phyloP scores from a whole-genome alignment of 53 echinoderm and acorn worm species.

The Patiria pectinifera region DNA sequence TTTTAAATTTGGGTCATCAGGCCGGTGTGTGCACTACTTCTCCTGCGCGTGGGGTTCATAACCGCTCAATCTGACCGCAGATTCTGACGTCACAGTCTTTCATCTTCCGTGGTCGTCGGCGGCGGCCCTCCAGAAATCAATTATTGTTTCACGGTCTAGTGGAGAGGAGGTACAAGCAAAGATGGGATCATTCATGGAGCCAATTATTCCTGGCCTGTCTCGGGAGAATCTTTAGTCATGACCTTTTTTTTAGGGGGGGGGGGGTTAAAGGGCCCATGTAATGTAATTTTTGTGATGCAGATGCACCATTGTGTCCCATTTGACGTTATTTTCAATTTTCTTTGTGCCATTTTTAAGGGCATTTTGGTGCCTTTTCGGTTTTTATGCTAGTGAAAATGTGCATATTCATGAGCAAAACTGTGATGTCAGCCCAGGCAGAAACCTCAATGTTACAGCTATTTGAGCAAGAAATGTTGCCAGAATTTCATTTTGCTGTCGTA shows the following conservation, averaged over 20 bases:
- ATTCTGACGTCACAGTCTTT: conserved; percentile 10
- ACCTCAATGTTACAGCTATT: too few relatives aligned
- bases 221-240: not conserved
- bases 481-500: too few relatives aligned
- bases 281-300: too few relatives aligned
- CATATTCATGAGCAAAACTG: too few relatives aligned
- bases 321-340: too few relatives aligned
- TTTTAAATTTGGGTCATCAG: not conserved
- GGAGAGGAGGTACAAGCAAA: conserved; percentile 9
- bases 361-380: too few relatives aligned
- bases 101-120: not conserved
- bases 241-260: not conserved
- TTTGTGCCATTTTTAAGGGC: too few relatives aligned
- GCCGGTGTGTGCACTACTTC: not conserved
- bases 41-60: not conserved
- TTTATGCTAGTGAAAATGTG: too few relatives aligned
- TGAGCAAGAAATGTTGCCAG: too few relatives aligned
- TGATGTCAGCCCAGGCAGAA: too few relatives aligned
- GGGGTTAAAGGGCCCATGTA: not conserved
- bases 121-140: conserved; percentile 38
- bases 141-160: conserved; percentile 46
- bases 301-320: too few relatives aligned
- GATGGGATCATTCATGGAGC: conserved; percentile 17
- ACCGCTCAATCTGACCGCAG: not conserved
- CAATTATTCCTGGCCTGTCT: conserved; percentile 3